Percentiles rank a stretch among this genome's conserved stretches.
Evolutionary conservation across 2,113 vertebrate genomes (phyloP).

Genomic region (Passer montanus): DNA sequence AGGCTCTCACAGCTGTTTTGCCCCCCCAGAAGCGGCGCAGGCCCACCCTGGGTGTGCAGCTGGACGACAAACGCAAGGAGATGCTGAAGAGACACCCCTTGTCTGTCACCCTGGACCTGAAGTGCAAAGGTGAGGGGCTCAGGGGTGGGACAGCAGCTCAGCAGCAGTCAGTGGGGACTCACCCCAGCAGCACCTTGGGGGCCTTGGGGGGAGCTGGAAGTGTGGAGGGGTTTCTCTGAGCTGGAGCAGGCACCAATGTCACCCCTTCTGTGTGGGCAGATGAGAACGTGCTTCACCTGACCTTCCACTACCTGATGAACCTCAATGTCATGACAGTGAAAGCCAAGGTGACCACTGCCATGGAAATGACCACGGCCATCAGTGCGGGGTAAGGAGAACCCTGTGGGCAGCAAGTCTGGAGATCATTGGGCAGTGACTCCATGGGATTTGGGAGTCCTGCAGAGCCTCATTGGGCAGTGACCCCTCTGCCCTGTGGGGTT

Average conservation of each 20-base stretch:
- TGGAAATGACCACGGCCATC: constrained; percentile 84
- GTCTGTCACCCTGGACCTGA: constrained; percentile 87
- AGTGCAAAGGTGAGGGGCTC: constrained; percentile 87
- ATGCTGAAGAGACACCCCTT: constrained; percentile 94
- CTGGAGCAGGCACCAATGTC: not conserved
- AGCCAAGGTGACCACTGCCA: constrained; percentile 84
- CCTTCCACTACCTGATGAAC: constrained; percentile 95
- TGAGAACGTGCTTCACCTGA: constrained; percentile 87
- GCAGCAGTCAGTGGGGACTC: no score
- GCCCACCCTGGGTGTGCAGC: constrained; percentile 89
- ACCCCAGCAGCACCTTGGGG: not conserved
- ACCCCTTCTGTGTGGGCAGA: constrained; percentile 70
- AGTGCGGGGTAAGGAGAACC: constrained; percentile 78
- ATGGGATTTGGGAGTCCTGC: fast-evolving
- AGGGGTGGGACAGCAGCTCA: not conserved
- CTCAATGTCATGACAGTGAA: constrained; percentile 96
- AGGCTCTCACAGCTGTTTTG: not conserved
- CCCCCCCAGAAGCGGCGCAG: constrained; percentile 87
- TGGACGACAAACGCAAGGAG: constrained; percentile 95
- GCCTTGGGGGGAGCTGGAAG: fast-evolving
- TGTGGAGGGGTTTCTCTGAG: not conserved
- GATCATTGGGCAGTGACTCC: fast-evolving
- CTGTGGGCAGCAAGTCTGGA: fast-evolving
- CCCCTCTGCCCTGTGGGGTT: fast-evolving
- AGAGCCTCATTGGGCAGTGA: fast-evolving